Base-by-base conservation (phyloP, 2,797 vertebrate species). In the Dromococcyx pavoninus region DNA sequence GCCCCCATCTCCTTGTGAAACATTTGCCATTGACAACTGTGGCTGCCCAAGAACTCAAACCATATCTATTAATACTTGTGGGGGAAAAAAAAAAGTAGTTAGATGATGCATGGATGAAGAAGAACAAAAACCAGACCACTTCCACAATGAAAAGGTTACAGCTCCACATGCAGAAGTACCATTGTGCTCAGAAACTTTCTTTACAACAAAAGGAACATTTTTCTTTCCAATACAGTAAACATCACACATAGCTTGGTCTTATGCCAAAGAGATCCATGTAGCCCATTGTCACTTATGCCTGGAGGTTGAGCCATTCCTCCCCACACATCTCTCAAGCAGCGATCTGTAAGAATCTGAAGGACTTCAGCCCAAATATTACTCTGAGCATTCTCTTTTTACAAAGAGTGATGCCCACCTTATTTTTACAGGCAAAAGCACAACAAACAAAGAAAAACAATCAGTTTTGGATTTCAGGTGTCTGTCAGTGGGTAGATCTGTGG, bases 31-130 rank as follows among this genome's bases (percentile, higher is more conserved):
- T 18, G 11, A 28, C 3, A 54, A 13, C 51, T 61, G 19, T 14
- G 21, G 5, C 51, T 43, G 21, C 11, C 32, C 41, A 16, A 83
- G 11, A 67, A 51, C 19, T 53, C 41, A 10, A 88, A 43, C 21
- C 9, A 0, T n/a, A 51, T 8, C 9, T 58, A 17, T n/a, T 27
- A n/a, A 32, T 21, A 37, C 8, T 30, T 54, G 11, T 10, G 18
- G 6, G 16, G 8, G 30, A n/a, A 53, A 16, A 27, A 32, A 58
- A 14, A 4, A 15, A 48, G 23, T 25, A 9, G 39, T 2, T 7
- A 80, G 23, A 18, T 14, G 5, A 53, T 39, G 6, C 24, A 17
- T 17, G 19, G 62, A 56, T 69, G 27, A 83, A 86, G 48, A 65
- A 75, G 11, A 64, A 66, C 28, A 37, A 84, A 46, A 46, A 61